Evolutionary conservation across 2,113 vertebrate genomes (phyloP).

Genomic region (Onychostruthus taczanowskii): DNA sequence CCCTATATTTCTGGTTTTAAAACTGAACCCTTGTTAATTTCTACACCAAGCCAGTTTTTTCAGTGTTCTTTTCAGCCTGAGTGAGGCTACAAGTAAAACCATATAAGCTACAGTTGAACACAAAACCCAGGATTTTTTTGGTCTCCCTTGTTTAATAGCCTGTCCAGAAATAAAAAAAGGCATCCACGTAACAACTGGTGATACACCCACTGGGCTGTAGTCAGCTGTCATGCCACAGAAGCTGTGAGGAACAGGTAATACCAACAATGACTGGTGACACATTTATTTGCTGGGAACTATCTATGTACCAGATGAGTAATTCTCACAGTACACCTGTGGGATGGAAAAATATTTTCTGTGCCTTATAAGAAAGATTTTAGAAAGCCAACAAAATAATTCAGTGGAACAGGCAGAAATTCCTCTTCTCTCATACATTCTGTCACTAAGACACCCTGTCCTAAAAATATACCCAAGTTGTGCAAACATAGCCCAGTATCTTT

Average conservation of each 20-base stretch:
- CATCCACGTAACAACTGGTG: background rate
- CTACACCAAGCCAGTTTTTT: background rate
- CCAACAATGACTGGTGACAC: background rate
- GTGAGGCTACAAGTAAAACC: background rate
- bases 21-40: background rate
- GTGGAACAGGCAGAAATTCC: background rate
- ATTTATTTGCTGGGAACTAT: background rate
- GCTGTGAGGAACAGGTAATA: background rate
- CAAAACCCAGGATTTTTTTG: background rate
- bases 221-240: background rate
- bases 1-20: background rate
- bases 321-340: background rate
- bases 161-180: background rate
- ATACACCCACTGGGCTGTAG: background rate
- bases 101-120: background rate
- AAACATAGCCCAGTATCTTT: background rate
- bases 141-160: background rate
- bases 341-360: background rate
- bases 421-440: background rate
- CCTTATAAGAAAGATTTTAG: background rate
- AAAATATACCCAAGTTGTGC: background rate
- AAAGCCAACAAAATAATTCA: background rate
- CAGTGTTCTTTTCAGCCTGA: background rate
- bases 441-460: background rate
- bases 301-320: background rate